phyloP scores from a whole-genome alignment of 1,140 invertebrate genomes.

The Brevipalpus yothersi region DNA sequence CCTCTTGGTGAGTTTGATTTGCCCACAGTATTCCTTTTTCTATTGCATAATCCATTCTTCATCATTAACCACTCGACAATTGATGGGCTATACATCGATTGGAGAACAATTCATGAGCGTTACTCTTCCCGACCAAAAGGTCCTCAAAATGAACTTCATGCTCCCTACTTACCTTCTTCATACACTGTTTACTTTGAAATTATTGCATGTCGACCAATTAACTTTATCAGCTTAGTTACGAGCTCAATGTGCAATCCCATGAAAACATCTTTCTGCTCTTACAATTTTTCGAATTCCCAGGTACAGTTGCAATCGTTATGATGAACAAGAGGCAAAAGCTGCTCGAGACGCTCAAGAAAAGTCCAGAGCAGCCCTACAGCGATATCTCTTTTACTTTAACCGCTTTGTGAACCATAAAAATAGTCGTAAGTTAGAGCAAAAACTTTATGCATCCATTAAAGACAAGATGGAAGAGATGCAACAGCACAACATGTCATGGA shows the following conservation, averaged over 20 bases:
- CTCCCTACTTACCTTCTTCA: too few species aligned
- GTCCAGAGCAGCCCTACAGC: conserved; percentile 62
- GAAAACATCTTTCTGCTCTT: neutral
- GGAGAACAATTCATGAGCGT: too few species aligned
- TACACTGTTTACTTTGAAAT: too few species aligned
- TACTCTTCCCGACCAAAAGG: too few species aligned
- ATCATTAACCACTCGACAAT: too few species aligned
- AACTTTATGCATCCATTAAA: conserved; percentile 73
- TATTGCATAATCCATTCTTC: too few species aligned
- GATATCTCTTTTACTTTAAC: conserved; percentile 96
- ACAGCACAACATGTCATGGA: conserved; percentile 98
- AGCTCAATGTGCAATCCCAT: neutral
- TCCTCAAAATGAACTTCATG: too few species aligned
- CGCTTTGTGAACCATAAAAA: conserved; percentile 99
- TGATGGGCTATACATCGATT: too few species aligned
- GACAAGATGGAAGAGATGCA: conserved; percentile 99
- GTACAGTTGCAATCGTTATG: conserved; percentile 94
- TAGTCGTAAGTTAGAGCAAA: conserved; percentile 89
- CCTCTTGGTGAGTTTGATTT: conserved; percentile 44
- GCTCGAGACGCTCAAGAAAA: conserved; percentile 85
- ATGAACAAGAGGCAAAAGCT: conserved; percentile 86
- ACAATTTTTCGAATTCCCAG: conserved; percentile 16
- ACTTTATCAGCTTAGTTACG: neutral
- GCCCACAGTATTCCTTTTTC: neutral
- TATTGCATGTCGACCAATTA: too few species aligned